Evolutionary conservation across 2,888 invertebrate species (phyloP).

Genomic region (Cephonodes hylas): DNA sequence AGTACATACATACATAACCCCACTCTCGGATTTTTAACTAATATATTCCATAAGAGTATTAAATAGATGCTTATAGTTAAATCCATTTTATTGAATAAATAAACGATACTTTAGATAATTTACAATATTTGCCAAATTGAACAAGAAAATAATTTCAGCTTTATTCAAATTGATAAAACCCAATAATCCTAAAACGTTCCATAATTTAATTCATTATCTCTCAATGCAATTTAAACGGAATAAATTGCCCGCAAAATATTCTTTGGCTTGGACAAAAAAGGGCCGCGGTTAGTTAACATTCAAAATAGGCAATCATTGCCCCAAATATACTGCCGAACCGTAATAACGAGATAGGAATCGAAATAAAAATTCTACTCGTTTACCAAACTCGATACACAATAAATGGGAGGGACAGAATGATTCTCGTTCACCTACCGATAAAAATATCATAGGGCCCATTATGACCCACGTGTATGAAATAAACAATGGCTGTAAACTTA

Average conservation of each 20-base stretch:
- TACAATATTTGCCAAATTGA: not conserved
- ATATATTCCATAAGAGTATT: no score
- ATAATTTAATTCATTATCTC: not conserved
- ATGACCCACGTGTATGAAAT: slow-evolving; percentile 52
- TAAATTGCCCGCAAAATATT: not conserved
- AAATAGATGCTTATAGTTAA: no score
- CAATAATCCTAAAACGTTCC: slow-evolving; percentile 23
- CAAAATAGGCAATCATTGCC: slow-evolving; percentile 33
- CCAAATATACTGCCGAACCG: slow-evolving; percentile 15
- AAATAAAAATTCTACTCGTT: slow-evolving; percentile 49
- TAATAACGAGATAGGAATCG: slow-evolving; percentile 29
- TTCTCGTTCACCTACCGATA: slow-evolving; percentile 54
- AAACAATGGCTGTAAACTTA: slow-evolving; percentile 46
- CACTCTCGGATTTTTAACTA: no score
- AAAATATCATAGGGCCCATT: slow-evolving; percentile 50
- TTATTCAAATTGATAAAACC: slow-evolving; percentile 33
- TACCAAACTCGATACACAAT: slow-evolving; percentile 47
- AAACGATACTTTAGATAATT: not conserved
- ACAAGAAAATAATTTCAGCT: not conserved
- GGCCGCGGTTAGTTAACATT: slow-evolving; percentile 32
- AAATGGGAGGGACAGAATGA: slow-evolving; percentile 45
- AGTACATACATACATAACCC: no score
- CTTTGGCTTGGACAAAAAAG: not conserved
- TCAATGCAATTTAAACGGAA: slow-evolving; percentile 15
- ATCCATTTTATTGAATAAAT: no score